Evolutionary conservation across 35 echinoderm and acorn worm species (phyloP).

Genomic region (Nesometra sesokonis): DNA sequence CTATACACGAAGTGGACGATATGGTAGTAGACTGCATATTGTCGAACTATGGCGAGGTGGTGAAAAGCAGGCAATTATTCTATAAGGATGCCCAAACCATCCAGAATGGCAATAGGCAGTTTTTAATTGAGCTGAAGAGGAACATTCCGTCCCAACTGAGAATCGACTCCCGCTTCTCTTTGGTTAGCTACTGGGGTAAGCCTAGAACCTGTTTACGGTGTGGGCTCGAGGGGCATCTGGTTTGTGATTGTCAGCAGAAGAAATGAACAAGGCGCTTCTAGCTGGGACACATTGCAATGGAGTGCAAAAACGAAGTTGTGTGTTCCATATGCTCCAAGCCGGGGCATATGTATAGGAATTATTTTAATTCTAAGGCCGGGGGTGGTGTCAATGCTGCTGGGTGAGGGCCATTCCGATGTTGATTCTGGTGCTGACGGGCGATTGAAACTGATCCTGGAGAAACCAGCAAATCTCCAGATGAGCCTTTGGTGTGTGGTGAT

Average conservation of each 20-base stretch:
- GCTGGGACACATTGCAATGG: constrained; percentile 1
- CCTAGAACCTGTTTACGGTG: constrained; percentile 17
- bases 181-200: constrained; percentile 20
- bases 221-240: neutral
- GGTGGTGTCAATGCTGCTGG: neutral
- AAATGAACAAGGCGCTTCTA: constrained; percentile 13
- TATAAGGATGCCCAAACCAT: constrained; percentile 8
- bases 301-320: neutral
- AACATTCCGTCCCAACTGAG: constrained; percentile 11
- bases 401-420: neutral
- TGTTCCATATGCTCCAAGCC: constrained; percentile 16
- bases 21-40: constrained; percentile 9
- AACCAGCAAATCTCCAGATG: too few relatives aligned
- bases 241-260: neutral
- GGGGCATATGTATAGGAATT: constrained; percentile 25
- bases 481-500: too few relatives aligned
- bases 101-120: constrained; percentile 30
- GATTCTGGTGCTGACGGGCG: too few relatives aligned
- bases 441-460: too few relatives aligned
- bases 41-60: constrained; percentile 23
- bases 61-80: neutral
- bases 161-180: neutral
- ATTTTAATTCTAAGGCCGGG: neutral
- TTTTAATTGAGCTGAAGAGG: neutral
- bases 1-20: constrained; percentile 23